Evolutionary conservation across 2,113 vertebrate genomes (phyloP).

Genomic region (Isichthys henryi): DNA sequence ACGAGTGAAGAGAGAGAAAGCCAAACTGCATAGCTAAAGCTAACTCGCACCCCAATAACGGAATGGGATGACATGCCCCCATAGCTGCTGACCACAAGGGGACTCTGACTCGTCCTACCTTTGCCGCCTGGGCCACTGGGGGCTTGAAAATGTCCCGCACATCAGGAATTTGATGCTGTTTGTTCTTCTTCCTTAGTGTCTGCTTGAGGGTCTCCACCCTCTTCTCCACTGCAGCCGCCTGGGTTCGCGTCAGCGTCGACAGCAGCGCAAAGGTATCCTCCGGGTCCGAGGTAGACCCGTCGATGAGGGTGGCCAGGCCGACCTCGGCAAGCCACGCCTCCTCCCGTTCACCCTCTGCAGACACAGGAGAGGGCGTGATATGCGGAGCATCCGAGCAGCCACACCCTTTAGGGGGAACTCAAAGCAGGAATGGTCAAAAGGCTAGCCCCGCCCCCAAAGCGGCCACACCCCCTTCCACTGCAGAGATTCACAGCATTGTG

Average conservation of each 20-base stretch:
- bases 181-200: conserved; percentile 83
- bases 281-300: conserved; percentile 63
- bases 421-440: background rate
- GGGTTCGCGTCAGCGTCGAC: conserved; percentile 81
- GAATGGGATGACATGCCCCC: background rate
- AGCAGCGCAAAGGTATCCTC: conserved; percentile 76
- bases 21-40: background rate
- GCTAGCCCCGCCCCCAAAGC: background rate
- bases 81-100: no score
- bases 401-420: background rate
- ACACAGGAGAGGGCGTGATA: background rate
- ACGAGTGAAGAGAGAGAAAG: background rate
- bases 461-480: background rate
- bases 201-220: conserved; percentile 76
- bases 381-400: background rate
- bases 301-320: conserved; percentile 79
- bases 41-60: background rate
- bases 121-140: conserved; percentile 22
- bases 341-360: conserved; percentile 84
- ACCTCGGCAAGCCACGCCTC: conserved; percentile 93
- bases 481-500: background rate
- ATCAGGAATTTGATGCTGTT: conserved; percentile 81
- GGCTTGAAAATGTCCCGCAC: conserved; percentile 87
- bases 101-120: conserved; percentile 31
- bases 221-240: conserved; percentile 81